A percentile compares a stretch with the other conserved stretches of the same genome.
phyloP scores from a whole-genome alignment of 2,888 invertebrate species.

The Dorcus parallelipipedus region DNA sequence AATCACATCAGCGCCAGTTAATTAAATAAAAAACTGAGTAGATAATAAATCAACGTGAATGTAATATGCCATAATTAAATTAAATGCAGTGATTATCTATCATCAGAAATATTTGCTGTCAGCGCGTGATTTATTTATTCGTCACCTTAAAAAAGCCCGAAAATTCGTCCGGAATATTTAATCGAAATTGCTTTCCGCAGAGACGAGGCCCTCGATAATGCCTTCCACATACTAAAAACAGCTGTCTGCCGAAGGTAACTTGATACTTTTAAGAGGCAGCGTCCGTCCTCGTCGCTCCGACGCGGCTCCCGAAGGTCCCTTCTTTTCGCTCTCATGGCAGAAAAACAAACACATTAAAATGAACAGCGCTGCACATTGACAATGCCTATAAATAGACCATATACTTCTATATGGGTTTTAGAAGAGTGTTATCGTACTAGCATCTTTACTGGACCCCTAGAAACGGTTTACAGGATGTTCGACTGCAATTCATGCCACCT shows the following conservation, averaged over 20 bases:
- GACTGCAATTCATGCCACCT: constrained; percentile 16
- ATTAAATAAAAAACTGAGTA: too few species aligned
- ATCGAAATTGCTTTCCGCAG: constrained; percentile 15
- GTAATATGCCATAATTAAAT: background rate
- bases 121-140: constrained; percentile 14
- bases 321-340: constrained; percentile 41
- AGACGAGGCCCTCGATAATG: constrained; percentile 23
- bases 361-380: constrained; percentile 51
- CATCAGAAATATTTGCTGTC: constrained; percentile 9
- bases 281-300: constrained; percentile 32
- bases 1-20: too few species aligned
- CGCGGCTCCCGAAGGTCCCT: constrained; percentile 18
- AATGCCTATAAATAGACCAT: constrained; percentile 52
- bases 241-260: constrained; percentile 50
- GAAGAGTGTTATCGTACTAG: constrained; percentile 31
- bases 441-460: constrained; percentile 30
- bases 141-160: constrained; percentile 5
- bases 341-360: constrained; percentile 53
- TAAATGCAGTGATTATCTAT: constrained; percentile 5
- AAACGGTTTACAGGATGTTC: constrained; percentile 30
- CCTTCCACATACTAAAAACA: constrained; percentile 48
- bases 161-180: constrained; percentile 8
- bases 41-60: background rate
- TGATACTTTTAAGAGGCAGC: constrained; percentile 50
- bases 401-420: constrained; percentile 46